Evolutionary conservation across 30 jellyfish, hydroid and myxozoan species (phyloP).

Genomic region (Hydractinia symbiolongicarpus): DNA sequence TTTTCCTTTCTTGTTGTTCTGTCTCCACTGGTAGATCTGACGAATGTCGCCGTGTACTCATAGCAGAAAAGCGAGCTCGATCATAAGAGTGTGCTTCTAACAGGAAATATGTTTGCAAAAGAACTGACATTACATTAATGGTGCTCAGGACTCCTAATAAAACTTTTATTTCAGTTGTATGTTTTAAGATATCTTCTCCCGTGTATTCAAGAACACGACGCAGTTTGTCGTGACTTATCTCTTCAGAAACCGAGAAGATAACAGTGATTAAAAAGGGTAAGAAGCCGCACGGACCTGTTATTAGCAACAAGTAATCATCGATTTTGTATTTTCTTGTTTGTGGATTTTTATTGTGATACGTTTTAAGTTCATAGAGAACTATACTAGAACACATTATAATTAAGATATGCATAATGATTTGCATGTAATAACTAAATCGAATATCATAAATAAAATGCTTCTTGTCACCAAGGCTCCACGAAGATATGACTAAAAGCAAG

Average conservation of each 20-base stretch:
- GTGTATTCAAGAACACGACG: neutral
- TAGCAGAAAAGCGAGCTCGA: neutral
- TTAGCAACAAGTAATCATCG: constrained; percentile 22
- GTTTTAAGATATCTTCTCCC: neutral
- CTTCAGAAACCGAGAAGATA: constrained; percentile 7
- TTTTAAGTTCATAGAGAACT: constrained; percentile 11
- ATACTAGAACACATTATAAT: neutral
- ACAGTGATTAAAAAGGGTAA: constrained; percentile 29
- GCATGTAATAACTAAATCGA: constrained; percentile 5
- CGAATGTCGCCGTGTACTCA: neutral
- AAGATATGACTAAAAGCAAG: constrained; percentile 10
- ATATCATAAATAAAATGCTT: constrained; percentile 11
- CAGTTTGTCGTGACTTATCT: neutral
- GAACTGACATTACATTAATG: constrained; percentile 11
- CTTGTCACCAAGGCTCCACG: constrained; percentile 23
- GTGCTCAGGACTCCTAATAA: constrained; percentile 3
- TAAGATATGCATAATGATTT: constrained; percentile 15
- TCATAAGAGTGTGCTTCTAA: constrained; percentile 22
- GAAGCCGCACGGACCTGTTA: constrained; percentile 23
- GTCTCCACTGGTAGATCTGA: neutral
- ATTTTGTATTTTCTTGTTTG: constrained; percentile 12
- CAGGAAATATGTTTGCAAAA: constrained; percentile 21
- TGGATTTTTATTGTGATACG: neutral
- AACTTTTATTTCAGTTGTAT: neutral
- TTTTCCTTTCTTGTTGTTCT: neutral